Base-by-base conservation (phyloP, 2,797 vertebrate species). In the Chelon labrosus region DNA sequence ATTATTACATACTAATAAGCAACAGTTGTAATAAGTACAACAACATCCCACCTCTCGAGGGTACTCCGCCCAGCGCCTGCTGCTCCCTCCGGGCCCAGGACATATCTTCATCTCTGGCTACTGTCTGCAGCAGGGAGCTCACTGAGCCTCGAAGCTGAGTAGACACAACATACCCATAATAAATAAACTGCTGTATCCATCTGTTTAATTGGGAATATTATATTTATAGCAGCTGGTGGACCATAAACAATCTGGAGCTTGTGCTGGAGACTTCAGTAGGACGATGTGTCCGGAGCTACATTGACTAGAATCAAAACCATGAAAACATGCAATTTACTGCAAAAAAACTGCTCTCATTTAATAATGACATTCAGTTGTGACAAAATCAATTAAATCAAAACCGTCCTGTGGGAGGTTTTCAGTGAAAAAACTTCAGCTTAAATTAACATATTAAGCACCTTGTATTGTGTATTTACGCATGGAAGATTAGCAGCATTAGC, bases 21-120 rank as follows among this genome's bases (percentile, higher is more conserved):
- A 71, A 14, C 17, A 39, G 35, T 54, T 31, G 3, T 2, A 19
- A 10, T 4, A 16, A 9, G 3, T 16, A 3, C 10, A 46, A 55
- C 44, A n/a, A 27, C 46, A 56, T 65, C 79, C 61, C 65, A 95
- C 95, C 95, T 94, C 94, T 94, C 63, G 94, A 95, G 79, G 95
- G 95, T 67, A 94, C 91, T 83, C 92, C 89, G 49, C 94, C 95
- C 84, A 95, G 83, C 0, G 92, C 90, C 84, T 92, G 93, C 63
- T 94, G 92, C 66, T 94, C 93, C 61, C 93, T 82, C 53, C 89
- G 87, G 62, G 90, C 88, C 94, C 93, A 93, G 22, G 88, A 91
- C 90, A 91, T 94, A 50, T 95, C 92, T 19, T 94, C 93, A 46
- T 94, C 93, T 82, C 84, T 86, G 54, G 92, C 89, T 53, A 94